Evolutionary conservation across 2,113 vertebrate genomes (phyloP).

Genomic region (Alces alces): DNA sequence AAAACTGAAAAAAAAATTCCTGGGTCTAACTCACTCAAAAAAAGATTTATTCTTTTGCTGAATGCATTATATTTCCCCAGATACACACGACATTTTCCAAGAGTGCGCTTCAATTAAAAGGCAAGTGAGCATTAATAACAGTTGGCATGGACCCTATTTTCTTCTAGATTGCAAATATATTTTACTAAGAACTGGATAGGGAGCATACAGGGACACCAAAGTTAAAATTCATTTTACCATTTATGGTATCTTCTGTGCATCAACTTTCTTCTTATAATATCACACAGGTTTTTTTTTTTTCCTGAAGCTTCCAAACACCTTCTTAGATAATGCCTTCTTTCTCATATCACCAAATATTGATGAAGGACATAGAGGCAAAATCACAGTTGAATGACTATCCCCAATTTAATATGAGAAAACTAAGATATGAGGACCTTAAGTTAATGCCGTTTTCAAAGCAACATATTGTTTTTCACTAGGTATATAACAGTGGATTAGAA

Average conservation of each 20-base stretch:
- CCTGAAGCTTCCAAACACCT: slow-evolving; percentile 30
- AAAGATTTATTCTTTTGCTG: slow-evolving; percentile 56
- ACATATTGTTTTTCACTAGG: background rate
- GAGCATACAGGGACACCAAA: slow-evolving; percentile 23
- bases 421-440: background rate
- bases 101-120: slow-evolving; percentile 68
- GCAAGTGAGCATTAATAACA: slow-evolving; percentile 56
- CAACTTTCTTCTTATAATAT: slow-evolving; percentile 46
- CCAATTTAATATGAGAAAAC: slow-evolving; percentile 24
- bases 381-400: background rate
- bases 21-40: slow-evolving; percentile 10
- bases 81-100: slow-evolving; percentile 45
- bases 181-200: slow-evolving; percentile 39
- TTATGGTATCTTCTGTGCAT: background rate
- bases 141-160: slow-evolving; percentile 48
- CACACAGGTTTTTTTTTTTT: background rate
- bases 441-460: background rate
- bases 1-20: background rate
- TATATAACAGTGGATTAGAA: background rate
- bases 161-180: slow-evolving; percentile 60
- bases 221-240: slow-evolving; percentile 48
- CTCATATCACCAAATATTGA: background rate
- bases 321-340: background rate
- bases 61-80: slow-evolving; percentile 60
- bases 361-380: background rate